These are phyloP conservation scores for Philereme vetulata DNA, from an alignment of 2,888 invertebrate species.

Conservation along the genomic window DNA sequence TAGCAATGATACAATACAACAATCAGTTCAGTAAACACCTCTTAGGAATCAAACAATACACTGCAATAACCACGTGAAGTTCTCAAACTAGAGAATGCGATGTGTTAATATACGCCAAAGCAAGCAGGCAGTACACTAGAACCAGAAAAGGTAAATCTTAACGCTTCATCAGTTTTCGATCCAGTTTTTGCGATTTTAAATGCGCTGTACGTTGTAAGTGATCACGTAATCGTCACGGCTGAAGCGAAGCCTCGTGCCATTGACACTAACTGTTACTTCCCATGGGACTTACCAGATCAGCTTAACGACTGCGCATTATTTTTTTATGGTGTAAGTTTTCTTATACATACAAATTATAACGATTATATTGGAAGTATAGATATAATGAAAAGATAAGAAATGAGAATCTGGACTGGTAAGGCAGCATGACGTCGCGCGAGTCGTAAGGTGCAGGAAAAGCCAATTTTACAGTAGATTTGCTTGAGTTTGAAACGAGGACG, in stretches of 20 bases:
- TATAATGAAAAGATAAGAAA: background rate
- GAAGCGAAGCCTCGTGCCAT: conserved; percentile 35
- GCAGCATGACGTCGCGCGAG: no score
- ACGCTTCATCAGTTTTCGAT: conserved; percentile 17
- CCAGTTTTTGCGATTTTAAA: conserved; percentile 13
- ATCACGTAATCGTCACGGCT: conserved; percentile 31
- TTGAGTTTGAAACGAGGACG: no score
- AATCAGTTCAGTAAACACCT: no score
- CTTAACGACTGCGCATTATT: conserved; percentile 15
- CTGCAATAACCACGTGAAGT: no score
- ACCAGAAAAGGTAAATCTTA: conserved; percentile 20
- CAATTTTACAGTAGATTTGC: no score
- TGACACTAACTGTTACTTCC: conserved; percentile 34
- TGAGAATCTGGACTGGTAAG: no score
- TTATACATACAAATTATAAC: conserved; percentile 9
- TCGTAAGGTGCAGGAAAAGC: no score
- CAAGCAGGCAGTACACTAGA: conserved; percentile 11
- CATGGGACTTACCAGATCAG: conserved; percentile 24
- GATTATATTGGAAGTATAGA: background rate
- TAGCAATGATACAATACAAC: no score
- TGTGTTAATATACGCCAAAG: background rate
- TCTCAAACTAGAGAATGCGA: no score
- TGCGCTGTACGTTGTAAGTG: conserved; percentile 19
- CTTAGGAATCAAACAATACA: no score
- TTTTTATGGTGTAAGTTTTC: conserved; percentile 8